Evolutionary conservation across 2,113 vertebrate species (phyloP).

Genomic region (Lota lota): DNA sequence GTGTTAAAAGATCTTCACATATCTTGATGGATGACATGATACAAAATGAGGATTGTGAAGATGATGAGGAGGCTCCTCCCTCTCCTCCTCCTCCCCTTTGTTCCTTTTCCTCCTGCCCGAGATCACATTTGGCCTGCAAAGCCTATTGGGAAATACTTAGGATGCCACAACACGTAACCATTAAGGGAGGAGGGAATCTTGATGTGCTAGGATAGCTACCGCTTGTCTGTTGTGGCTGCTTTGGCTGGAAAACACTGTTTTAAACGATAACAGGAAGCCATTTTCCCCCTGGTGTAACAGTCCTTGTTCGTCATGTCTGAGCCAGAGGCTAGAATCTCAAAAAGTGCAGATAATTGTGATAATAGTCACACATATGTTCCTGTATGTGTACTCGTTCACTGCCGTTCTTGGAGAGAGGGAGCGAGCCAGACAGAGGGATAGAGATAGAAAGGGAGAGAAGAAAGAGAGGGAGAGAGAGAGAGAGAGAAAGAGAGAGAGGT

Average conservation of each 20-base stretch:
- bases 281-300: constrained; percentile 8
- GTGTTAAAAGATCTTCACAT: too few species aligned
- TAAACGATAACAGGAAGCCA: constrained; percentile 1
- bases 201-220: too few species aligned
- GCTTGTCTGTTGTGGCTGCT: constrained; percentile 7
- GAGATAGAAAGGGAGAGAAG: not conserved
- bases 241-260: not conserved
- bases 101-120: not conserved
- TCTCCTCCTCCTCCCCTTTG: too few species aligned
- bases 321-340: constrained; percentile 19
- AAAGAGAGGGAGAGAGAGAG: not conserved
- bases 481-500: too few species aligned
- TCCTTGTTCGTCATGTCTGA: constrained; percentile 13
- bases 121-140: not conserved
- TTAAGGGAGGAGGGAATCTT: constrained; percentile 1
- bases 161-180: constrained; percentile 14
- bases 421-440: not conserved
- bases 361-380: too few species aligned
- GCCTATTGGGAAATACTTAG: constrained; percentile 4
- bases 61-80: not conserved
- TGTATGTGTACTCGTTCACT: too few species aligned
- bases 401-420: not conserved
- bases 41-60: not conserved
- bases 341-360: constrained; percentile 28
- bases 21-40: not conserved